Conservation (phyloP, 1,140 invertebrate species). For the Helicoverpa armigera region DNA sequence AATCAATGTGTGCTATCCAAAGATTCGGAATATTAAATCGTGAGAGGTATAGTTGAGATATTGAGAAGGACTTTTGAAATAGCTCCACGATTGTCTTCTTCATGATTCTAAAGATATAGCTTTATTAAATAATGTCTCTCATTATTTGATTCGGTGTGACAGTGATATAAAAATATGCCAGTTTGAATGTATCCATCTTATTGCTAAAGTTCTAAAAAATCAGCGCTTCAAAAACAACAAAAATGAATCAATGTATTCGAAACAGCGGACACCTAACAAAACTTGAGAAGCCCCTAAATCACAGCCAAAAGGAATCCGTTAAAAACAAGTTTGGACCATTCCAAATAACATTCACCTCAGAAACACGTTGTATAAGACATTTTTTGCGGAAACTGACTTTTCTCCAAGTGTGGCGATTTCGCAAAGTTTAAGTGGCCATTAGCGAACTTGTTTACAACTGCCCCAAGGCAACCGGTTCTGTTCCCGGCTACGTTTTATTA, state of each 20-base stretch:
- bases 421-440: conserved; percentile 75
- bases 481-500: conserved; percentile 56
- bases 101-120: too few relatives aligned
- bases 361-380: conserved; percentile 39
- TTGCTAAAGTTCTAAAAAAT: background rate
- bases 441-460: conserved; percentile 73
- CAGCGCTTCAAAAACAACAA: background rate
- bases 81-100: too few relatives aligned
- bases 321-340: conserved; percentile 23
- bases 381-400: conserved; percentile 54
- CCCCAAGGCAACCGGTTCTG: conserved; percentile 57
- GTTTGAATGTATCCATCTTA: background rate
- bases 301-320: conserved; percentile 30
- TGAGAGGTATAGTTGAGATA: too few relatives aligned
- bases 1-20: background rate
- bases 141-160: too few relatives aligned
- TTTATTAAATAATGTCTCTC: too few relatives aligned
- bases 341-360: conserved; percentile 38
- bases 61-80: too few relatives aligned
- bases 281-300: conserved; percentile 30
- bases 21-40: background rate
- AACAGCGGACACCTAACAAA: background rate
- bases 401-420: conserved; percentile 62
- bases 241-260: conserved; percentile 31
- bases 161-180: background rate